phyloP scores from a whole-genome alignment of 2,113 vertebrate species.

The Poecile atricapillus region DNA sequence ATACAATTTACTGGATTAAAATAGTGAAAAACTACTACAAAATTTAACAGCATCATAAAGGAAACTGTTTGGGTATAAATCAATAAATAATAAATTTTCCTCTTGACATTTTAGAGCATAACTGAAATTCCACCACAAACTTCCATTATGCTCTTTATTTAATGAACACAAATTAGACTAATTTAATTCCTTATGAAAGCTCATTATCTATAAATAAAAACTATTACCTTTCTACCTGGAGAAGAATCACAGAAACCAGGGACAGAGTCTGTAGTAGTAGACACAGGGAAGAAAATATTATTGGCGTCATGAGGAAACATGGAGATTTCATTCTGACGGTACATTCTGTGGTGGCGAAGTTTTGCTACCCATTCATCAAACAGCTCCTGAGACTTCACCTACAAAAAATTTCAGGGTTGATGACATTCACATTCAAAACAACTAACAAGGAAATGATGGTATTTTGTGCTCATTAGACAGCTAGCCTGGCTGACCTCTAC shows the following conservation, averaged over 20 bases:
- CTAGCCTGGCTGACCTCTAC: neutral
- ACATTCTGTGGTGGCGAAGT: constrained; percentile 92
- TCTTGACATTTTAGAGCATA: neutral
- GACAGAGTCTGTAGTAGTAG: constrained; percentile 73
- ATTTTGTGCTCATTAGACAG: neutral
- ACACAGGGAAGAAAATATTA: constrained; percentile 81
- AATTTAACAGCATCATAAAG: neutral
- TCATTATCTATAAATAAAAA: neutral
- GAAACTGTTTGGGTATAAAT: neutral
- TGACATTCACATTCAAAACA: neutral
- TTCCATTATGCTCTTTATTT: neutral
- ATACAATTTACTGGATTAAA: neutral
- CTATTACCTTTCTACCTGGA: constrained; percentile 82
- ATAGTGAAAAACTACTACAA: neutral
- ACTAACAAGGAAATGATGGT: neutral
- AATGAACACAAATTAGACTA: neutral
- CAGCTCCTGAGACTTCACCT: constrained; percentile 92
- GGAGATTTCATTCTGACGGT: constrained; percentile 94
- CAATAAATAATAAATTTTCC: neutral
- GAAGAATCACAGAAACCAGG: constrained; percentile 74
- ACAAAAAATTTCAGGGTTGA: neutral
- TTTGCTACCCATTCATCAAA: constrained; percentile 97
- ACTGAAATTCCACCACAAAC: neutral
- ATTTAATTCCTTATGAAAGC: neutral
- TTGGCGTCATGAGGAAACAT: constrained; percentile 86